Evolutionary conservation across 2,797 vertebrate species (phyloP).

Genomic region (Amphiprion clarkii): DNA sequence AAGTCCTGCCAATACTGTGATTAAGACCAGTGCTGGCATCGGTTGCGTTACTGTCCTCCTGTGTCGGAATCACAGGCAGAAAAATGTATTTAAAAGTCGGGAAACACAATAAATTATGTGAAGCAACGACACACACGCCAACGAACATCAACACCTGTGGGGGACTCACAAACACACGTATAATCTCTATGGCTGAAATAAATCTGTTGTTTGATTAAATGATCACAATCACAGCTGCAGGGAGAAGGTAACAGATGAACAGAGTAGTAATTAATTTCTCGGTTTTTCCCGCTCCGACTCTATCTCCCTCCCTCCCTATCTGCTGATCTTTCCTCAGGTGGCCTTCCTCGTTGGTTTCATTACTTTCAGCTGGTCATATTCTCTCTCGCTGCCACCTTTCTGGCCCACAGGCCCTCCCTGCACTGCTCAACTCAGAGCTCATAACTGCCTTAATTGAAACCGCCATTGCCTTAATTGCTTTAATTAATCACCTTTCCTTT

Average conservation of each 20-base stretch:
- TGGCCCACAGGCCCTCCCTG: conserved; percentile 59
- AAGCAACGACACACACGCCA: background rate
- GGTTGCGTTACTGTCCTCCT: background rate
- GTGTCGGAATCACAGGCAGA: too few species aligned
- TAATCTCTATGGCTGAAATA: conserved; percentile 21
- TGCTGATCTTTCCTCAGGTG: conserved; percentile 45
- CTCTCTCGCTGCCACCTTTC: conserved; percentile 51
- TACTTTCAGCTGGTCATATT: conserved; percentile 51
- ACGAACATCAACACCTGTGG: conserved; percentile 2
- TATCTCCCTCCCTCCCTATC: conserved; percentile 40
- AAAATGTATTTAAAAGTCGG: conserved; percentile 1
- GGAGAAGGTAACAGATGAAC: conserved; percentile 70
- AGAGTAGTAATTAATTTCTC: conserved; percentile 75
- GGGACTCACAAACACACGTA: conserved; percentile 11
- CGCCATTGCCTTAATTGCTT: conserved; percentile 81
- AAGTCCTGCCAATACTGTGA: too few species aligned
- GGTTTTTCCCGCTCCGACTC: conserved; percentile 34
- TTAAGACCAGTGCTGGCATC: too few species aligned
- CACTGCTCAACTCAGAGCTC: conserved; percentile 68
- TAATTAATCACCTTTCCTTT: conserved; percentile 82
- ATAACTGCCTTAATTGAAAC: conserved; percentile 82
- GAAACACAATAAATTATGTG: conserved; percentile 10
- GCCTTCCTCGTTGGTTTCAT: conserved; percentile 53
- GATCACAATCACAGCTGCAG: conserved; percentile 72
- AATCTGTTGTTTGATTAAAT: conserved; percentile 64